Evolutionary conservation across 2,888 invertebrate species (phyloP).

Genomic region (Platycheirus rosarum): DNA sequence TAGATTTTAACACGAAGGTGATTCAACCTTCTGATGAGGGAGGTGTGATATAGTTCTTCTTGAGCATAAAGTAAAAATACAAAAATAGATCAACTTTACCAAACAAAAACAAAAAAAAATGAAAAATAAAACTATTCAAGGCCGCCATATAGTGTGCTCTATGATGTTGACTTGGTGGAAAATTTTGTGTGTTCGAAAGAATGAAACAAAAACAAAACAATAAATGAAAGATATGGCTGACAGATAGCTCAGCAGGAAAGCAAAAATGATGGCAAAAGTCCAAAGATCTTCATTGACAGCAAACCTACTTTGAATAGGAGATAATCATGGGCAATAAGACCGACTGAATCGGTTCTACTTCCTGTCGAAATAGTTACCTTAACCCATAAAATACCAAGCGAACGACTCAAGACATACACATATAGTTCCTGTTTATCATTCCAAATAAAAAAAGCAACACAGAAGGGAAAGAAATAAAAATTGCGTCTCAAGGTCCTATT

Average conservation of each 20-base stretch:
- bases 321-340: neutral
- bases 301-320: neutral
- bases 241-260: neutral
- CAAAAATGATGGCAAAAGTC: constrained; percentile 27
- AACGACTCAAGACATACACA: neutral
- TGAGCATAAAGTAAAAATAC: constrained; percentile 29
- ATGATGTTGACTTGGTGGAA: constrained; percentile 18
- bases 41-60: constrained; percentile 28
- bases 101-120: neutral
- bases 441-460: neutral
- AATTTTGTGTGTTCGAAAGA: constrained; percentile 2
- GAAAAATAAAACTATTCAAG: constrained; percentile 21
- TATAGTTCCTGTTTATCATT: neutral
- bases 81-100: constrained; percentile 31
- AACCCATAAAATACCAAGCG: neutral
- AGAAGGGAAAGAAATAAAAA: constrained; percentile 14
- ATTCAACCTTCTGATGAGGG: constrained; percentile 38
- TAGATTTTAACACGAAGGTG: constrained; percentile 38
- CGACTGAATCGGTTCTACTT: neutral
- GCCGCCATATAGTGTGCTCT: constrained; percentile 15
- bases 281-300: constrained; percentile 12
- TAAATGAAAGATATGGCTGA: constrained; percentile 9
- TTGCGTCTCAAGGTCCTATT: constrained; percentile 44
- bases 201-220: constrained; percentile 26
- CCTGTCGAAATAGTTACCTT: neutral